Evolutionary conservation across 2,888 invertebrate species (phyloP), one percentile per base, ranked within the genome.

Genomic region (Antheraea assamensis): DNA sequence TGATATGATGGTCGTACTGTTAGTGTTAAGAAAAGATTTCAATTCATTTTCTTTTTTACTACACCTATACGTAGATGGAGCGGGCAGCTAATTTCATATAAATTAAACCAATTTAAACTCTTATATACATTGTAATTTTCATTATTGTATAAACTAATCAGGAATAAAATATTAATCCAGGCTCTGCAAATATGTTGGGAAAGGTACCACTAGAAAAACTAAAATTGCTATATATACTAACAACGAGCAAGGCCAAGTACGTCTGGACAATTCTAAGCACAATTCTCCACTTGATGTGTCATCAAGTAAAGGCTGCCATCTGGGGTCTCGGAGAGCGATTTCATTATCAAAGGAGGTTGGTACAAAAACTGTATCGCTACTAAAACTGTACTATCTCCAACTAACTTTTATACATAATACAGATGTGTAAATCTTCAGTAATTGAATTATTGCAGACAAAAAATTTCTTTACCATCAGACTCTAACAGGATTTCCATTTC

Each of bases 291-390:
- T 72, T 72, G 42, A 71, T 71, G 71, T 71, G 72, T 70, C 74
- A 72, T 72, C 68, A 72, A 72, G 70, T 42, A 30, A 64, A 61
- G 31, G 31, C 21, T 70, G 31, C 35, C 31, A 58, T 70, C 70
- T 74, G 49, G 30, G 64, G 64, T 80, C 27, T 80, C 80, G 78
- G 77, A 79, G 78, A 72, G 72, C 76, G 83, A 82, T 83, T 82
- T 80, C 82, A 83, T 85, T 85, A 77, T 71, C 76, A 70, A 74
- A 78, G 75, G 76, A n/a, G 75, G 78, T 82, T 78, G 78, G 80
- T 80, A 80, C 75, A 80, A 80, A 81, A 82, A 82, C 78, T 75
- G 78, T 80, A 73, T 77, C 75, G 68, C 74, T 76, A 75, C 72
- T 61, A 72, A 61, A 72, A 35, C 49, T 70, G 70, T 66, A 70